A percentile compares a stretch with the other conserved stretches of the same genome.
These are phyloP conservation scores for Aplysia californica DNA, from an alignment of 1,140 invertebrate species.

Conservation along the genomic window DNA sequence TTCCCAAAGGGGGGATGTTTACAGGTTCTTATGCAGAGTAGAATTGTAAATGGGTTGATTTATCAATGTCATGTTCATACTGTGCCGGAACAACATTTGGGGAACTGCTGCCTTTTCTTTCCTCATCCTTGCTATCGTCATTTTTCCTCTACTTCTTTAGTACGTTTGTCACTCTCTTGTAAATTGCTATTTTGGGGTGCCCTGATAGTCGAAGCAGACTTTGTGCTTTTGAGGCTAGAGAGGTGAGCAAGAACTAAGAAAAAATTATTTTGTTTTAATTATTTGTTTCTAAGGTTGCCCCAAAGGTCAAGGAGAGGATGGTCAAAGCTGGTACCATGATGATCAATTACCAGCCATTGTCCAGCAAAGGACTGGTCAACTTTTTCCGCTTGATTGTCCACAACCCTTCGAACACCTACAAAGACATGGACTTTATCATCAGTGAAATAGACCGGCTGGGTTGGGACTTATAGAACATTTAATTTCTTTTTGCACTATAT, in stretches of 20 bases:
- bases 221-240: not conserved
- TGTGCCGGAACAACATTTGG: too few species aligned
- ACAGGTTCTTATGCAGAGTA: too few species aligned
- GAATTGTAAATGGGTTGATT: too few species aligned
- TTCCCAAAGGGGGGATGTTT: too few species aligned
- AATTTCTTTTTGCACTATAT: too few species aligned
- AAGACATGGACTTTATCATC: conserved; percentile 91
- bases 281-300: conserved; percentile 79
- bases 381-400: conserved; percentile 99
- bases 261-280: not conserved
- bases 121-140: not conserved
- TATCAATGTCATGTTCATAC: too few species aligned
- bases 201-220: too few species aligned
- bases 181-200: too few species aligned
- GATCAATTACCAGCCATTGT: conserved; percentile 97
- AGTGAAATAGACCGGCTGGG: conserved; percentile 92
- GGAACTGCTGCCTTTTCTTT: conserved; percentile 75
- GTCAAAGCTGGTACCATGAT: conserved; percentile 96
- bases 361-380: conserved; percentile 81
- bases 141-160: not conserved
- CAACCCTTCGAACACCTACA: conserved; percentile 87
- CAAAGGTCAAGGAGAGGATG: conserved; percentile 94
- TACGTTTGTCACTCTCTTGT: not conserved
- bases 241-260: not conserved
- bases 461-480: conserved; percentile 79